Conservation (phyloP, 2,888 invertebrate genomes). For the Xanthia icteritia region DNA sequence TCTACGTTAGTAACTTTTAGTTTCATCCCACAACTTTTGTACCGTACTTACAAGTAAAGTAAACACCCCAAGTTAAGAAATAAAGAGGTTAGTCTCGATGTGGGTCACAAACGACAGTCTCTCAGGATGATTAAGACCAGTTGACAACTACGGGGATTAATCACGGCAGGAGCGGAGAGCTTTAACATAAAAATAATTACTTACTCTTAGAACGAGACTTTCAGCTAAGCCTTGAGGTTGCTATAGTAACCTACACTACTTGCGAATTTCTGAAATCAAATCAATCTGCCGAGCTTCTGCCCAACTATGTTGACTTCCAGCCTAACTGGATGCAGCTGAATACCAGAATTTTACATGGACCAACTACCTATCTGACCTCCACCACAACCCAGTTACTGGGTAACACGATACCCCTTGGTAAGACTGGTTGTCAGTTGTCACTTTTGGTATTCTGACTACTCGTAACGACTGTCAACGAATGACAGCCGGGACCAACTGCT, state of each 20-base stretch:
- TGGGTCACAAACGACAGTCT: constrained; percentile 4
- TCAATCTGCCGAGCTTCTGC: background rate
- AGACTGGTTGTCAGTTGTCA: background rate
- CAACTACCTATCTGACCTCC: background rate
- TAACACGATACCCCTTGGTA: background rate
- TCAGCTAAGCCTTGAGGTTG: too few species aligned
- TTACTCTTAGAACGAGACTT: background rate
- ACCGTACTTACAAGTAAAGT: constrained; percentile 2
- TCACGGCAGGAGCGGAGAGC: background rate
- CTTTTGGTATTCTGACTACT: background rate
- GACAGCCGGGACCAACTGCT: background rate
- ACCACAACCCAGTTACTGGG: background rate
- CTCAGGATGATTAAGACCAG: constrained; percentile 12
- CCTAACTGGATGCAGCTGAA: background rate
- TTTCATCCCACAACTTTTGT: background rate
- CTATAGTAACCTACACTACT: background rate
- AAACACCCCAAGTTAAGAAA: background rate
- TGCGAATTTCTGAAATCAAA: too few species aligned
- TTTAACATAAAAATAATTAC: background rate
- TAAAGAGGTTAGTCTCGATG: background rate
- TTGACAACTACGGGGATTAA: background rate
- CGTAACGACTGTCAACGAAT: background rate
- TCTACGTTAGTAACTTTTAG: background rate
- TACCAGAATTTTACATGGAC: background rate
- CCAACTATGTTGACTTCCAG: background rate